Evolutionary conservation across 2,113 vertebrate species (phyloP).

Genomic region (Hyaena hyaena): DNA sequence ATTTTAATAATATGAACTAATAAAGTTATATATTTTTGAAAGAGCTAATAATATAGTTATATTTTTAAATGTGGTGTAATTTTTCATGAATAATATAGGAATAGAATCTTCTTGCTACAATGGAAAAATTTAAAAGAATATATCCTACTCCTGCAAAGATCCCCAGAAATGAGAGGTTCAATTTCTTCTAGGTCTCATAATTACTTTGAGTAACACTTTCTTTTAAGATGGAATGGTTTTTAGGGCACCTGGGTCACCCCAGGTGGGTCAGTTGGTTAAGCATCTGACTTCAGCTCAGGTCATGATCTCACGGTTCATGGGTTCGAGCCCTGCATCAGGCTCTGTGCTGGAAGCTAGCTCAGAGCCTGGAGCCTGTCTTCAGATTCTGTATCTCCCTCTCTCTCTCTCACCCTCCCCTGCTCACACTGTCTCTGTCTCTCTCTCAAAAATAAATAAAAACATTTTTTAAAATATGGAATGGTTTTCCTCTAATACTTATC

Average conservation of each 20-base stretch:
- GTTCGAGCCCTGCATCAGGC: too few species aligned
- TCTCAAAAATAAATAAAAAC: too few species aligned
- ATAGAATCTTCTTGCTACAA: slow-evolving; percentile 45
- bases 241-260: too few species aligned
- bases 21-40: neutral
- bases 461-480: neutral
- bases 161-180: neutral
- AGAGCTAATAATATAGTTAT: neutral
- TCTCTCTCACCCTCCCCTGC: too few species aligned
- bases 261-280: too few species aligned
- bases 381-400: too few species aligned
- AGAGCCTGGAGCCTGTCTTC: too few species aligned
- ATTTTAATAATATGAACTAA: slow-evolving; percentile 36
- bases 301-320: too few species aligned
- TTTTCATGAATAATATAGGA: slow-evolving; percentile 27
- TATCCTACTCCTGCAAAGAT: neutral
- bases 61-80: neutral
- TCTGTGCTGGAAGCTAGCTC: too few species aligned
- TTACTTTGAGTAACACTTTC: neutral
- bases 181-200: slow-evolving; percentile 1
- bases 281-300: too few species aligned
- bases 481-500: neutral
- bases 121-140: neutral
- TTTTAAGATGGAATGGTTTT: slow-evolving; percentile 7
- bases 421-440: too few species aligned